These are phyloP conservation scores for Microctonus hyperodae DNA, from an alignment of 2,888 invertebrate genomes.

Conservation along the genomic window DNA sequence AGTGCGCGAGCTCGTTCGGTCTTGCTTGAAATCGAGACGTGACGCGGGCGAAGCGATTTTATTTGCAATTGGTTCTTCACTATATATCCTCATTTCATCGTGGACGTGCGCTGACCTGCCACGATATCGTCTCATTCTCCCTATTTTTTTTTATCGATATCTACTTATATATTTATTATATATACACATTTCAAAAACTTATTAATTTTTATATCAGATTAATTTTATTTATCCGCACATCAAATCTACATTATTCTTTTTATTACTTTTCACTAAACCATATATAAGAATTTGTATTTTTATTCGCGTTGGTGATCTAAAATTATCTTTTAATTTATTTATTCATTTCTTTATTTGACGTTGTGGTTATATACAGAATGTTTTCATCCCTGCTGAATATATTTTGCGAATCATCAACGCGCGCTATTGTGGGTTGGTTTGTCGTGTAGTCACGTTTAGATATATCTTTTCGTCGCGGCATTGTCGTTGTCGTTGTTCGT, in stretches of 20 bases:
- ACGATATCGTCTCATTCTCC: conserved; percentile 37
- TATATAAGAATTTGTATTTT: too few relatives aligned
- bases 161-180: background rate
- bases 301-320: too few relatives aligned
- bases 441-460: background rate
- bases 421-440: background rate
- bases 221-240: too few relatives aligned
- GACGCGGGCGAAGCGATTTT: conserved; percentile 62
- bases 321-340: too few relatives aligned
- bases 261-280: too few relatives aligned
- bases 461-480: conserved; percentile 32
- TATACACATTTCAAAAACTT: too few relatives aligned
- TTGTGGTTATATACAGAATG: background rate
- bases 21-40: conserved; percentile 59
- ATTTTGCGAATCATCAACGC: background rate
- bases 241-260: too few relatives aligned
- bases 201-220: too few relatives aligned
- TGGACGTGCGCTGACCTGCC: conserved; percentile 54
- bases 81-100: conserved; percentile 60
- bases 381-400: background rate
- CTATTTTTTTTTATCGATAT: conserved; percentile 13
- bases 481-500: conserved; percentile 45
- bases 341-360: background rate
- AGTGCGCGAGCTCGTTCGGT: conserved; percentile 54
- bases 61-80: conserved; percentile 59